Evolutionary conservation across 2,797 vertebrate genomes (phyloP).

Genomic region (Phataginus tetradactyla): DNA sequence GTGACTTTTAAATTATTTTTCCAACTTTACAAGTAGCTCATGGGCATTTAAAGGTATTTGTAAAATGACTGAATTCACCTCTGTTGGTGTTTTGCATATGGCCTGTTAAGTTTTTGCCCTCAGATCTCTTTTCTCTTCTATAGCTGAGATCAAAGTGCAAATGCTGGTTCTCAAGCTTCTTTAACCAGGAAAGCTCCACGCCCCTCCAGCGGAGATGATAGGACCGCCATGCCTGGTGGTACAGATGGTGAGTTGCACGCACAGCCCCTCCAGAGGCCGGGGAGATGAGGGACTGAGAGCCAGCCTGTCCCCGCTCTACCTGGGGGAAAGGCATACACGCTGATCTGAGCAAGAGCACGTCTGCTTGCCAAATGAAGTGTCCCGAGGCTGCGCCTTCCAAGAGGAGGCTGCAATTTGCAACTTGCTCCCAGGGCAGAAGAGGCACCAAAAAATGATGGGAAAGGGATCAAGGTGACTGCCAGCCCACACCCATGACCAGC

Average conservation of each 20-base stretch:
- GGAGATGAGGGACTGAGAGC: too few relatives aligned
- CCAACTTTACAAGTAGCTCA: not conserved
- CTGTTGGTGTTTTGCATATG: rapidly evolving
- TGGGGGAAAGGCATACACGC: not conserved
- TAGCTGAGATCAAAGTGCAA: not conserved
- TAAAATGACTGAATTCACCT: not conserved
- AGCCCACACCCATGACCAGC: not conserved
- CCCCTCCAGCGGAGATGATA: rapidly evolving
- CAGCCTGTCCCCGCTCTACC: not conserved
- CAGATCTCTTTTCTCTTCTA: rapidly evolving
- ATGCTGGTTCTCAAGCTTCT: not conserved
- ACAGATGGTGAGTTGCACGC: not conserved
- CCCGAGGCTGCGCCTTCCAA: rapidly evolving
- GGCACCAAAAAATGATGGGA: too few relatives aligned
- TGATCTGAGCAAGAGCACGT: not conserved
- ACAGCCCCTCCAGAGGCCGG: rapidly evolving
- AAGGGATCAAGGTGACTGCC: not conserved
- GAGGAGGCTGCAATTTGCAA: not conserved
- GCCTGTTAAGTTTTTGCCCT: not conserved
- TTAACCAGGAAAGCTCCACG: not conserved
- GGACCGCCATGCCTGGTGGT: not conserved
- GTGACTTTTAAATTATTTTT: not conserved
- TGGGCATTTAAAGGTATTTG: not conserved
- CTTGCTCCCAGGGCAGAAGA: not conserved
- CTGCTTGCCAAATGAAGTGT: not conserved